Evolutionary conservation across 2,113 vertebrate species (phyloP), one percentile per base, ranked within the genome.

Genomic region (Xiphophorus hellerii): DNA sequence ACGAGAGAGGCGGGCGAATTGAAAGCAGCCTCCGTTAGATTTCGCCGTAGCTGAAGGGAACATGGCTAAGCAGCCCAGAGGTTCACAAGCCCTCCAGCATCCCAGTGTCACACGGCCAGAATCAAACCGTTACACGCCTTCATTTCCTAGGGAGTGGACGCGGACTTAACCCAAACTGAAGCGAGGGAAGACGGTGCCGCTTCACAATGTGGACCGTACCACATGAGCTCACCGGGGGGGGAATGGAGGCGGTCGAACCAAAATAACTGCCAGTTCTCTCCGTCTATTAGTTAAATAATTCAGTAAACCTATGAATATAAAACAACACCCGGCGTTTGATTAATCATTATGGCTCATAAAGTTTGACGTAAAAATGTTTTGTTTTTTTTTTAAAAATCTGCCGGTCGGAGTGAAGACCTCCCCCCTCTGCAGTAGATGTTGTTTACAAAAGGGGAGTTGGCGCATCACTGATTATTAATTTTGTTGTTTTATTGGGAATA

Each of bases 181-280:
- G 65, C 22, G 87, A 77, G 91, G 73, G 83, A 15, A 80, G 90
- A 89, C 87, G 62, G 71, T 71, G 75, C 85, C 66, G 87, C 90
- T 75, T 87, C 88, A 85, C 89, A 84, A 79, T 87, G 78, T 81
- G 89, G 94, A 90, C 83, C 48, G 87, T 93, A 94, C 94, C 94
- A 95, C 61, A n/a, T 71, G 1, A 58, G 22, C 51, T n/a, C 6
- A 30, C 0, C 67, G 39, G 73, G 76, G 83, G 74, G 90, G 84
- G 17, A 3, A 37, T 3, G 10, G 35, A 37, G 14, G 58, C 4
- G 27, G 0, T 22, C 5, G 4, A 1, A 0, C 70, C 48, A 37
- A 73, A n/a, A 69, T 9, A 68, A 67, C 12, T 4, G 14, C 25
- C 12, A 25, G 48, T 29, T 63, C 4, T 12, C 1, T 12, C 20